phyloP scores from a whole-genome alignment of 2,113 vertebrate genomes.

The Cyrtonyx montezumae region DNA sequence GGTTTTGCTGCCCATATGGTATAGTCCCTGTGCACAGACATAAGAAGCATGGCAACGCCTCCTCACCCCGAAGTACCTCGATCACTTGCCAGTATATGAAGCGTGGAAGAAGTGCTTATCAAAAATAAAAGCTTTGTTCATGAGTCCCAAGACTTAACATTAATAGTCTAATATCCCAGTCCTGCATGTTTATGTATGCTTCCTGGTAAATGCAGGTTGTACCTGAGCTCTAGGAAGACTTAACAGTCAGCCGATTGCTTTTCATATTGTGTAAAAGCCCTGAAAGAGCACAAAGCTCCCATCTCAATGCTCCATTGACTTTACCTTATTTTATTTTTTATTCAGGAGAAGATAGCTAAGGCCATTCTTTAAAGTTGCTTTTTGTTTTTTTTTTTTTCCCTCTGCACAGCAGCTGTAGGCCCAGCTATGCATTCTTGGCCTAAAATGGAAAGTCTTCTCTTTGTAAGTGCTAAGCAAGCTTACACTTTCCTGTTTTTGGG shows the following conservation, averaged over 20 bases:
- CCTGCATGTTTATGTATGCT: not conserved
- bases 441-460: slow-evolving; percentile 31
- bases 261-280: not conserved
- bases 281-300: not conserved
- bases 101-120: not conserved
- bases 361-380: not conserved
- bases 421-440: not conserved
- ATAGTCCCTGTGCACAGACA: not conserved
- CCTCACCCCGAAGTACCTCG: not conserved
- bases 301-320: not conserved
- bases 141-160: not conserved
- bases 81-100: not conserved
- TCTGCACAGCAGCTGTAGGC: not conserved
- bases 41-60: not conserved
- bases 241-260: not conserved
- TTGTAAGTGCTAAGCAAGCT: not conserved
- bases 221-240: not conserved
- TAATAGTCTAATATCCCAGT: not conserved
- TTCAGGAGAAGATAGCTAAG: not conserved
- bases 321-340: not conserved
- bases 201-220: not conserved
- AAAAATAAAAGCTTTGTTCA: not conserved
- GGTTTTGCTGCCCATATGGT: not conserved
- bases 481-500: slow-evolving; percentile 11
- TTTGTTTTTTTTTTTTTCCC: not conserved